Conservation (phyloP, 2,797 vertebrate genomes). For the Florisuga fusca region DNA sequence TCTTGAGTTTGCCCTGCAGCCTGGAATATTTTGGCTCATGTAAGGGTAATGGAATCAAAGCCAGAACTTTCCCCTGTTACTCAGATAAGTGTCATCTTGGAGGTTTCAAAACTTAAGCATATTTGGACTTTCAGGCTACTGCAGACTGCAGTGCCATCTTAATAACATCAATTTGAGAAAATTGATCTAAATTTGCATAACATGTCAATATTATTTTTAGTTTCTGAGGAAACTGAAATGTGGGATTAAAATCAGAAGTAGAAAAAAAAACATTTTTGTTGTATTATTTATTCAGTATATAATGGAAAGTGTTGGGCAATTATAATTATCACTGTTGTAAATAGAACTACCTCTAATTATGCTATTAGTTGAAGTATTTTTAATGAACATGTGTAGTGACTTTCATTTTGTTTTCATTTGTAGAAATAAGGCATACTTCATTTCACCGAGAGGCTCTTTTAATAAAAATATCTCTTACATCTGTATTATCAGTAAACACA, state of each 20-base stretch:
- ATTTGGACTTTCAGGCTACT: not conserved
- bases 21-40: not conserved
- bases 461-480: not conserved
- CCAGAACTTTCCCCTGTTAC: not conserved
- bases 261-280: not conserved
- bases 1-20: not conserved
- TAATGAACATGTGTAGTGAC: not conserved
- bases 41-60: not conserved
- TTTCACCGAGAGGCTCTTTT: not conserved
- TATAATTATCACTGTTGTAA: not conserved
- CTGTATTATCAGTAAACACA: not conserved
- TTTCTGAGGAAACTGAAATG: not conserved
- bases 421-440: not conserved
- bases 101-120: not conserved
- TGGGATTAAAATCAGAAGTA: not conserved
- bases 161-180: not conserved
- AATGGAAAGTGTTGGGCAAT: not conserved
- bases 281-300: not conserved
- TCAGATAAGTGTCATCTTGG: not conserved
- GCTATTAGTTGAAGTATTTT: not conserved
- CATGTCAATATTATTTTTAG: not conserved
- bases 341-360: not conserved
- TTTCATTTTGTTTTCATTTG: not conserved
- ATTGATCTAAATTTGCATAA: not conserved
- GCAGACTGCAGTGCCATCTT: not conserved